Base-by-base conservation (phyloP, 2,797 vertebrate species). In the Balearica regulorum region DNA sequence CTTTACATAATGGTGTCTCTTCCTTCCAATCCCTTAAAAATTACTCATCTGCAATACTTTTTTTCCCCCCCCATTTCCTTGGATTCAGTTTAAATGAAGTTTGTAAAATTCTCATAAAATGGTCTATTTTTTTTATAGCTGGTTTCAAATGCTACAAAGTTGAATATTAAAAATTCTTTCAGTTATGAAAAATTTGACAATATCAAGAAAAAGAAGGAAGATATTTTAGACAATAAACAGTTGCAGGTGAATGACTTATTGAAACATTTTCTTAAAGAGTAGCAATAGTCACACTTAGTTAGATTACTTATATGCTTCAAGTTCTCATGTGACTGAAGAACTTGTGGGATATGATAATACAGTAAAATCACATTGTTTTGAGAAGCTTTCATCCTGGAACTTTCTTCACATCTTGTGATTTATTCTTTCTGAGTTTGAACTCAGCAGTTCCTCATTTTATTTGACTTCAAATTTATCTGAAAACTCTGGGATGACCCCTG, bases 1-100 rank as follows among this genome's bases (percentile, higher is more conserved):
- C 68, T 92, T 90, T 95, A 92, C 49, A 87, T 91, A 97, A 94
- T 81, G 57, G 61, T 80, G 57, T 71, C 46, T 93, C 62, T 89
- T 94, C 77, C 26, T 83, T 78, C 41, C 65, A 92, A 55, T 69
- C 72, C 65, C 65, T 91, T 62, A 89, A 80, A 95, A 92, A 65
- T 61, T 87, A 92, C 80, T 95, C 41, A 49, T 71, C 43, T 71
- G n/a, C 41, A 90, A 79, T 58, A 72, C 9, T 83, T 68, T 57
- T 79, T 49, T n/a, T n/a, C n/a, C n/a, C n/a, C 13, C 8, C 48
- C 16, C 55, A 41, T 69, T 94, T 93, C 61, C 48, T 76, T 73
- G 15, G 19, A 88, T 83, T 90, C 35, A 20, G 16, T 49, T 92
- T 81, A 88, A 91, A 83, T 55, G 3, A 83, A 93, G 48, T 68